Evolutionary conservation across 2,797 vertebrate genomes (phyloP), one percentile per base, ranked within the genome.

Genomic region (Gadopsis bispinosus): DNA sequence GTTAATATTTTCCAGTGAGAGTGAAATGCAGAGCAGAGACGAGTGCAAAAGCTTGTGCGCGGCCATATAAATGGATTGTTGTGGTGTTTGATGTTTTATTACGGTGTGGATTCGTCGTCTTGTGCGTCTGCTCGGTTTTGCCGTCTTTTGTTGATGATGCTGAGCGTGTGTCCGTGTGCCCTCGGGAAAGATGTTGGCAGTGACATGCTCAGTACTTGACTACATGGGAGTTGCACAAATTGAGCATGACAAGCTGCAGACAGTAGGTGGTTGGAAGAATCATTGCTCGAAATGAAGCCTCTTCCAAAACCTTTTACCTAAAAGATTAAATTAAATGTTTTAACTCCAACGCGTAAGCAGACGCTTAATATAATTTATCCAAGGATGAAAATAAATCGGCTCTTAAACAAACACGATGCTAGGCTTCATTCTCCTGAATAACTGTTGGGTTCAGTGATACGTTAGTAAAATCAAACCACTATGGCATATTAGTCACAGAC

Each of bases 221-320:
- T 85, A 81, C 60, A 82, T 59, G 62, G 47, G 79, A 84, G 83
- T 79, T 83, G 85, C 86, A 88, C 83, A 91, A 92, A 94, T 88
- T 55, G 78, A 92, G 83, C 77, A 77, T 91, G 93, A 89, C 92
- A 92, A 83, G 85, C 74, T 81, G 77, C 80, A 86, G 85, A 88
- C 78, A 67, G 87, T 87, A 64, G 85, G 84, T 54, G 81, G 78
- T 71, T 45, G 69, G 67, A 77, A 80, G 81, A 76, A 71, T 73
- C 63, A 59, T 69, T 80, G 69, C 81, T 64, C 77, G 81, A 83
- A 66, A 80, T 70, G 72, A 85, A 81, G 82, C 73, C 31, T 65
- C 80, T 84, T 85, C 66, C 19, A 60, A 39, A 59, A 77, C 55
- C 66, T 66, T 66, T 41, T 12, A 17, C 7, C 47, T 29, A 9